These are phyloP conservation scores for Geopemphigus sp. DNA, from an alignment of 1,140 invertebrate genomes.

Conservation along the genomic window DNA sequence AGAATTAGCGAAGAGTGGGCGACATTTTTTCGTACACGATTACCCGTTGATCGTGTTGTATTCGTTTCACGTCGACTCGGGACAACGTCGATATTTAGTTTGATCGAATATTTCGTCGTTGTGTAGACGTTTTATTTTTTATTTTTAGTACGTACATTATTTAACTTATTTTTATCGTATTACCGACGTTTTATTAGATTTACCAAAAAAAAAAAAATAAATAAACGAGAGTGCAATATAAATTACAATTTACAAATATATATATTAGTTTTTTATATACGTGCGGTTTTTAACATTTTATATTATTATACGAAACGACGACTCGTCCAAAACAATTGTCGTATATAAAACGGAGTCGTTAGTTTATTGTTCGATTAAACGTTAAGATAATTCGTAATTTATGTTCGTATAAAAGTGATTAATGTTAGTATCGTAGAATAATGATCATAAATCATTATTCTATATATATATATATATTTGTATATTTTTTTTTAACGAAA, in stretches of 20 bases:
- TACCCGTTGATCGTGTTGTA: background rate
- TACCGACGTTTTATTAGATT: constrained; percentile 17
- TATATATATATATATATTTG: background rate
- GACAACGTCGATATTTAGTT: background rate
- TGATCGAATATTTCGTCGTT: background rate
- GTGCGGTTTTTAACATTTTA: background rate
- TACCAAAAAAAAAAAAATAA: constrained; percentile 15
- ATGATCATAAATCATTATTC: background rate
- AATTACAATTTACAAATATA: background rate
- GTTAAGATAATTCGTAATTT: background rate
- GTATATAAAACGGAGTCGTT: background rate
- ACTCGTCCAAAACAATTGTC: background rate
- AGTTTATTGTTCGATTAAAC: constrained; percentile 3
- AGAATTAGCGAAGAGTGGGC: background rate
- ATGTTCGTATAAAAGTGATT: constrained; percentile 6
- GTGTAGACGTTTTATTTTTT: background rate
- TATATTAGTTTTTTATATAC: background rate
- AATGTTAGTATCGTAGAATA: background rate
- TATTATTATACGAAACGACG: background rate
- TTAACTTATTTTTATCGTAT: background rate
- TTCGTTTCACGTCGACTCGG: no score
- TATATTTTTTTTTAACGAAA: background rate
- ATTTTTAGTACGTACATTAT: background rate
- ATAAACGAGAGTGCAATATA: constrained; percentile 18
- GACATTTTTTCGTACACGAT: background rate